Conservation (phyloP, 2,113 vertebrate species). For the Anoplopoma fimbria region DNA sequence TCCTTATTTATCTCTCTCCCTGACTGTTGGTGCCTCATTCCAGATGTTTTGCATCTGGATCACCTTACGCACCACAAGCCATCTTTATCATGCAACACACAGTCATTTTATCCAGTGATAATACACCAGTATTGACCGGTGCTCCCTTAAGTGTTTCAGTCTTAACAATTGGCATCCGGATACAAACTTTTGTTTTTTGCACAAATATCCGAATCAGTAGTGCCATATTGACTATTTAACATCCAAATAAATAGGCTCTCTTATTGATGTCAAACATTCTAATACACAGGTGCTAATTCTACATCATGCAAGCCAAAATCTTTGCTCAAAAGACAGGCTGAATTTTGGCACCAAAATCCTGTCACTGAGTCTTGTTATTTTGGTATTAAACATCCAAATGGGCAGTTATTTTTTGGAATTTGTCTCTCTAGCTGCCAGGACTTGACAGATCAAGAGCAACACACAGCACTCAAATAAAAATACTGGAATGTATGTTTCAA, state of each 20-base stretch:
- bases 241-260: not conserved
- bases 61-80: not conserved
- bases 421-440: constrained; percentile 21
- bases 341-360: constrained; percentile 12
- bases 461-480: not conserved
- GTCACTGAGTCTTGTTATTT: constrained; percentile 17
- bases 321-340: constrained; percentile 24
- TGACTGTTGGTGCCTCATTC: not conserved
- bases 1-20: not conserved
- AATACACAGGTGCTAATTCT: not conserved
- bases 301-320: constrained; percentile 14
- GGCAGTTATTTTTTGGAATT: not conserved
- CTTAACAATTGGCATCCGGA: not conserved
- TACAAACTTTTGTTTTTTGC: not conserved
- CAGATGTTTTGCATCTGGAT: not conserved
- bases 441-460: constrained; percentile 22
- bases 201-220: not conserved
- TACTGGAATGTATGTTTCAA: not conserved
- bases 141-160: not conserved
- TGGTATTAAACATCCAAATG: constrained; percentile 18
- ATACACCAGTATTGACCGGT: not conserved
- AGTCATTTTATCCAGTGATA: not conserved
- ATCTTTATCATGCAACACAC: not conserved
- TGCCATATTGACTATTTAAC: not conserved
- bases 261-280: constrained; percentile 8